Percentiles rank a stretch among this genome's conserved stretches.
These are phyloP conservation scores for Chrosomus eos DNA, from an alignment of 2,797 vertebrate genomes.

Conservation along the genomic window DNA sequence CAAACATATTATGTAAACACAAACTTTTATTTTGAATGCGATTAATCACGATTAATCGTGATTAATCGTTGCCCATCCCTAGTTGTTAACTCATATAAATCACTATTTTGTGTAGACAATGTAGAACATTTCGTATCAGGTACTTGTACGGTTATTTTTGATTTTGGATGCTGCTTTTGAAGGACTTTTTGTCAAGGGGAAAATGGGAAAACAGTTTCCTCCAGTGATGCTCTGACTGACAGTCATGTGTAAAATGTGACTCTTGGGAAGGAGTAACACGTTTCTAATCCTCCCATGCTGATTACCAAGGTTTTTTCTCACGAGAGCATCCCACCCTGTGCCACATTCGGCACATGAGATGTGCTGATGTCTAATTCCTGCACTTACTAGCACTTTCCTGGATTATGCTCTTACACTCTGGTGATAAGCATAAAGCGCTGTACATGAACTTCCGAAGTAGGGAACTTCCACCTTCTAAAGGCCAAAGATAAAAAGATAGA, in stretches of 20 bases:
- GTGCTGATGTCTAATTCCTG: conserved; percentile 35
- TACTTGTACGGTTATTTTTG: background rate
- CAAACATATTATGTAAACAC: too few species aligned
- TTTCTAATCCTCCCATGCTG: conserved; percentile 74
- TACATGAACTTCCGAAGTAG: background rate
- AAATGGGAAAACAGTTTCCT: conserved; percentile 5
- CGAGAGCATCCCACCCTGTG: background rate
- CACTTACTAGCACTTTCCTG: conserved; percentile 31
- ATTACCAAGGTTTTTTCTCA: conserved; percentile 73
- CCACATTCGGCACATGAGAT: background rate
- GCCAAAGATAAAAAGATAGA: background rate
- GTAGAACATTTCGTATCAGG: background rate
- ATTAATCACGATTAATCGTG: too few species aligned
- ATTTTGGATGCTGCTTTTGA: background rate
- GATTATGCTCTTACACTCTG: conserved; percentile 20
- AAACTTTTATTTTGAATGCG: too few species aligned
- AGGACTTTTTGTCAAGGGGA: too few species aligned
- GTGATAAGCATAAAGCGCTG: background rate
- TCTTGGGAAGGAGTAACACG: conserved; percentile 64
- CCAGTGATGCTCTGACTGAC: background rate
- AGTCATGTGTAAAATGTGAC: conserved; percentile 57
- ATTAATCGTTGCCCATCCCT: too few species aligned
- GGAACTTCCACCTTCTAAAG: background rate
- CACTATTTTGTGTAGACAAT: background rate
- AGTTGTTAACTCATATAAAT: background rate